phyloP scores from a whole-genome alignment of 2,113 vertebrate genomes.

The Coryphaenoides rupestris region DNA sequence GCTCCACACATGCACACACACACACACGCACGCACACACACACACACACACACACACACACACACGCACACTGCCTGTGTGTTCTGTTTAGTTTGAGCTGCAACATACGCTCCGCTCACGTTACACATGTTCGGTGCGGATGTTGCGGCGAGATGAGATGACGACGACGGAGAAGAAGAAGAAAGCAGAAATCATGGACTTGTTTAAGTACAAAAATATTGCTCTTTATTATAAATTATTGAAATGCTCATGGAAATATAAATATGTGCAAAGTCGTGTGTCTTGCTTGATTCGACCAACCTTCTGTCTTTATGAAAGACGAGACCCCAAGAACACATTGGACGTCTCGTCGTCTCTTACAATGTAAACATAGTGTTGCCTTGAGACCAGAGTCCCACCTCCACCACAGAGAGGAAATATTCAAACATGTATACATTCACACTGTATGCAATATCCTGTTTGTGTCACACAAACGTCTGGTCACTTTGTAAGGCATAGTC shows the following conservation, averaged over 20 bases:
- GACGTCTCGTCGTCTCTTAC: constrained; percentile 68
- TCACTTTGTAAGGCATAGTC: background rate
- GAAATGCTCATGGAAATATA: constrained; percentile 91
- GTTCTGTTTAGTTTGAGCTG: too few relatives aligned
- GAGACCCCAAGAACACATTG: constrained; percentile 53
- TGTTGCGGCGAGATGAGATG: too few relatives aligned
- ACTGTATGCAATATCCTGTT: constrained; percentile 33
- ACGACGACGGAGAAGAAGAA: too few relatives aligned
- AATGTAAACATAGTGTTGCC: constrained; percentile 81
- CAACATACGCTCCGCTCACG: too few relatives aligned
- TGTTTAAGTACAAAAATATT: constrained; percentile 89
- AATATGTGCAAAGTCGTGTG: constrained; percentile 94
- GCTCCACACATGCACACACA: background rate
- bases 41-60: too few relatives aligned
- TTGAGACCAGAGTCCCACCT: constrained; percentile 47
- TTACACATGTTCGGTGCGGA: too few relatives aligned
- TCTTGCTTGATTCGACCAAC: constrained; percentile 67
- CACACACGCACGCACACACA: background rate
- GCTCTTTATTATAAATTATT: constrained; percentile 99
- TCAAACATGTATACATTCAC: constrained; percentile 59
- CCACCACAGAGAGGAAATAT: constrained; percentile 22
- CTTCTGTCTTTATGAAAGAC: constrained; percentile 95
- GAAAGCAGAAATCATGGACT: constrained; percentile 36
- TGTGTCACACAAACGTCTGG: constrained; percentile 30
- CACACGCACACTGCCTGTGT: too few relatives aligned